A percentile compares a stretch with the other conserved stretches of the same genome.
Conservation (phyloP, 2,113 vertebrate genomes). For the Corydoras maculifer region DNA sequence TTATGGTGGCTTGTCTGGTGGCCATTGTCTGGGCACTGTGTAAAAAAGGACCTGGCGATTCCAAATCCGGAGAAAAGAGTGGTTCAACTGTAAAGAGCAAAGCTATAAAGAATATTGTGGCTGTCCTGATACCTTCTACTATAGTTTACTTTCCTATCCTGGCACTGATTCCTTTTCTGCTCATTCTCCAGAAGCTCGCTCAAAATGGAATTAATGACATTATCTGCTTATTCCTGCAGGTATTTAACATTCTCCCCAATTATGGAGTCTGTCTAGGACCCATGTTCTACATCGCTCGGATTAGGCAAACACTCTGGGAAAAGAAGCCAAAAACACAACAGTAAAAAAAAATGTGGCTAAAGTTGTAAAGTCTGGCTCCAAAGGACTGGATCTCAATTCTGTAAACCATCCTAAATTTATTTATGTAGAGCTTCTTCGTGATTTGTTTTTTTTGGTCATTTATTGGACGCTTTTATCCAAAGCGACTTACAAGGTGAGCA, state of each 20-base stretch:
- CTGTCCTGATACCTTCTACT: constrained; percentile 43
- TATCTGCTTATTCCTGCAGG: background rate
- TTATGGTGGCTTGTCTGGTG: constrained; percentile 48
- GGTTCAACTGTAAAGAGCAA: constrained; percentile 41
- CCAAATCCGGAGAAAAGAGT: background rate
- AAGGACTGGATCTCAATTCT: too few species aligned
- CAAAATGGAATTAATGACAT: accelerated
- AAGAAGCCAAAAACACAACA: background rate
- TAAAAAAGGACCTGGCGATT: constrained; percentile 42
- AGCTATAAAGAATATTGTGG: constrained; percentile 45
- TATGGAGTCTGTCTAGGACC: constrained; percentile 51
- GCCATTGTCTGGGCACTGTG: constrained; percentile 37
- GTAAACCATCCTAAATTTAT: too few species aligned
- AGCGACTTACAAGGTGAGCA: too few species aligned
- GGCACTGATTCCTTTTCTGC: constrained; percentile 3
- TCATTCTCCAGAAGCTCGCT: background rate
- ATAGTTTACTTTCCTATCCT: constrained; percentile 44
- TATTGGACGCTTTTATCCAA: too few species aligned
- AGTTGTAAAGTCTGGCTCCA: too few species aligned
- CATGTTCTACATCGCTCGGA: constrained; percentile 50
- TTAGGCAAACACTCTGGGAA: constrained; percentile 32
- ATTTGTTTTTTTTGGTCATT: too few species aligned
- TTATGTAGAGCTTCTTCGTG: too few species aligned
- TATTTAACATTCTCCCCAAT: constrained; percentile 35
- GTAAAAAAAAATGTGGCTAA: too few species aligned